Evolutionary conservation across 2,888 invertebrate species (phyloP), one percentile per base, ranked within the genome.

Genomic region (Eupithecia exiguata): DNA sequence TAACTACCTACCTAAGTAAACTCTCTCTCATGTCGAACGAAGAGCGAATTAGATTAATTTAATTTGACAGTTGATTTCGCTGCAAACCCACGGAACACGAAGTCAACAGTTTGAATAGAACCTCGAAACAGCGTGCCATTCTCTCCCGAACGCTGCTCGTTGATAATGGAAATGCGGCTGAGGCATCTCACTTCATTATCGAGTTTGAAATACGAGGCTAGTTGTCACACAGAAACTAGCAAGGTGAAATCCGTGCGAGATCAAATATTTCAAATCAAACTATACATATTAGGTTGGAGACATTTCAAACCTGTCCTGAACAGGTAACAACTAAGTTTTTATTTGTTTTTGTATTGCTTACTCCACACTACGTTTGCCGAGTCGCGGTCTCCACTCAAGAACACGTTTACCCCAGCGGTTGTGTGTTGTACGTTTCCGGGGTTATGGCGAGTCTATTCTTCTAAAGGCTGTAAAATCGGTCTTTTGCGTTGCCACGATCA

Each of bases 111-210:
- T 43, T 40, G 16, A 38, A 66, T 25, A 66, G 66, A 43, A 21
- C 40, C 63, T n/a, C 35, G 21, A 65, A 65, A 40, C 65, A 43
- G 66, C 66, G 25, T 14, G 12, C 65, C 40, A 66, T 66, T 21
- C 21, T 71, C 74, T 70, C 73, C 49, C 70, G 58, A 69, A 71
- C 61, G 72, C 68, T 74, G 72, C 68, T 74, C 76, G 77, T 75
- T 78, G 76, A 30, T 78, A 81, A 81, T 79, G 78, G 80, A 79
- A 79, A 80, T 80, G 78, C 75, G 76, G 77, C 74, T 72, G 76
- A 74, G 74, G 78, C 71, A 79, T 75, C 74, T 77, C 79, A 74
- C 78, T 79, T 79, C 79, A 79, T 81, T 81, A 81, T 75, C 74
- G 78, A 74, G 78, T 75, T 77, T 75, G 63, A 76, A 79, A 81